Evolutionary conservation across 2,888 invertebrate genomes (phyloP), one percentile per base, ranked within the genome.

Genomic region (Pinctada fucata): DNA sequence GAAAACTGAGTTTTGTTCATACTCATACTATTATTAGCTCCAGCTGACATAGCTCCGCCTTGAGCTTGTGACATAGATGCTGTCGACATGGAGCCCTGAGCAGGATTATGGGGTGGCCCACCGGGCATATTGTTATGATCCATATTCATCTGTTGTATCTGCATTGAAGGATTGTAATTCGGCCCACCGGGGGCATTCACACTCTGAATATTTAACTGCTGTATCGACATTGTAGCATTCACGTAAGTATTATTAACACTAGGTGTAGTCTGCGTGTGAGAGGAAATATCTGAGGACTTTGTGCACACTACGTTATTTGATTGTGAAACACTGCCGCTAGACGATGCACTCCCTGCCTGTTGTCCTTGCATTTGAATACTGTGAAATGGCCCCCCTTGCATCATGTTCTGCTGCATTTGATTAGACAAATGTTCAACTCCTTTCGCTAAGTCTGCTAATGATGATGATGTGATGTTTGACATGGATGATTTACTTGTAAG

Each of bases 171-270:
- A 80, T 89, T 89, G 77, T 87, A 81, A 80, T 87, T 79, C 66
- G 80, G 82, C 76, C 85, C 72, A 16, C 84, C 82, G 47, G 79
- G 80, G 69, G 86, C 87, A 75, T 88, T 87, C 72, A 92, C 90
- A 88, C 91, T 92, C 85, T 93, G 93, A 83, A 94, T 93, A 86
- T 93, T 93, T 85, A 94, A 90, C 87, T 93, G 93, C 83, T 93
- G 93, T 76, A 93, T 93, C 70, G 93, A 93, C 92, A 93, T 93
- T 64, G 93, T 93, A 63, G 93, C 93, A 89, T 93, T 94, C 70
- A 93, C 93, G 85, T 91, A 94, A 2, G 93, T 93, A 88, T 93
- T 94, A 87, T 93, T 93, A 50, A 93, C 93, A 82, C 92, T 93
- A 13, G 89, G 90, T 67, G 87, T 84, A 67, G 81, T 79, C 69